Conservation (phyloP, 2,797 vertebrate genomes). For the Orientallactaga sibirica region DNA sequence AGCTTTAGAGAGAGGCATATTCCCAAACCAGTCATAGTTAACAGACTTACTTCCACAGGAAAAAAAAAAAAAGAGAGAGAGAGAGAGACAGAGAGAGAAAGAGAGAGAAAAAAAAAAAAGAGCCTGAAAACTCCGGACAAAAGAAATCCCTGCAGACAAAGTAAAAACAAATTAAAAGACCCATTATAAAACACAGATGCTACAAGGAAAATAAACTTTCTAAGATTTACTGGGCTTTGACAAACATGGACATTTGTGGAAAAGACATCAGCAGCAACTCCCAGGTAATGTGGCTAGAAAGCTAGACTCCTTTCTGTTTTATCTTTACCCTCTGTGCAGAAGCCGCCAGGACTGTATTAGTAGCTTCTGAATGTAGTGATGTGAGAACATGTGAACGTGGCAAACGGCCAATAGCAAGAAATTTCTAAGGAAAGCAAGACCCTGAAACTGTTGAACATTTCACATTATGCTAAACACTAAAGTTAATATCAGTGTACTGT, state of each 20-base stretch:
- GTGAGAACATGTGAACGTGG: slow-evolving; percentile 90
- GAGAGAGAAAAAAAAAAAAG: slow-evolving; percentile 57
- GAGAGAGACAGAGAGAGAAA: too few relatives aligned
- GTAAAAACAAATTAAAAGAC: slow-evolving; percentile 98
- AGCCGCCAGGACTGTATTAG: slow-evolving; percentile 88
- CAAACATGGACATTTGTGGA: slow-evolving; percentile 94
- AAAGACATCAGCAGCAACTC: slow-evolving; percentile 93
- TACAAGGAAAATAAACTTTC: slow-evolving; percentile 97
- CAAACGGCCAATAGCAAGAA: slow-evolving; percentile 85
- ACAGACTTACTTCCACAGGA: slow-evolving; percentile 92
- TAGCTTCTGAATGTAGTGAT: slow-evolving; percentile 87
- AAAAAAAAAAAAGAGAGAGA: slow-evolving; percentile 70
- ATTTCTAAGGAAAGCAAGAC: slow-evolving; percentile 78
- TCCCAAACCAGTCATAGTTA: slow-evolving; percentile 93
- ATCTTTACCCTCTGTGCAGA: slow-evolving; percentile 72
- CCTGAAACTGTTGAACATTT: neutral
- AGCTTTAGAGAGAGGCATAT: slow-evolving; percentile 86
- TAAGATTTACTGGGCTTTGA: slow-evolving; percentile 95
- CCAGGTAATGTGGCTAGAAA: slow-evolving; percentile 85
- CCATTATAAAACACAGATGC: slow-evolving; percentile 99
- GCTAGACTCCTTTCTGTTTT: slow-evolving; percentile 69
- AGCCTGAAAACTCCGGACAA: slow-evolving; percentile 91
- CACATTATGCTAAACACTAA: neutral
- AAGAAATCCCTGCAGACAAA: slow-evolving; percentile 95
- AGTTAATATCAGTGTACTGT: neutral